Evolutionary conservation across 2,888 invertebrate species (phyloP).

Genomic region (Micropterix aruncella): DNA sequence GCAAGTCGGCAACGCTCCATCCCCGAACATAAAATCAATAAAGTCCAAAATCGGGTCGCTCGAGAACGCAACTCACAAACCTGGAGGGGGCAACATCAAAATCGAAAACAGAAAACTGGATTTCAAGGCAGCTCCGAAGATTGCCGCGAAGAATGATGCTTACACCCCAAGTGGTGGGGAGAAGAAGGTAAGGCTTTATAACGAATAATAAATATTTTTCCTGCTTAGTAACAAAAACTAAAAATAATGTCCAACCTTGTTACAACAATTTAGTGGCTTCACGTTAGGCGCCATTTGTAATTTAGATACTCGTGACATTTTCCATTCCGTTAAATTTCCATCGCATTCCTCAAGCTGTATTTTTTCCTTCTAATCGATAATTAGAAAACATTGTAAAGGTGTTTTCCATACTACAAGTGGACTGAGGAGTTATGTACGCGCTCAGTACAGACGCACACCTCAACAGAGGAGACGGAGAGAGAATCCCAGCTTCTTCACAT

Average conservation of each 20-base stretch:
- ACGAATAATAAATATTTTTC: background rate
- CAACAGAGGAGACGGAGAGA: too few species aligned
- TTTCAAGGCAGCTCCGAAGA: conserved; percentile 70
- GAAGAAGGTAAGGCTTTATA: conserved; percentile 55
- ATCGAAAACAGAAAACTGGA: conserved; percentile 80
- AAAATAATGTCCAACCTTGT: background rate
- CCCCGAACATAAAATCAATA: conserved; percentile 84
- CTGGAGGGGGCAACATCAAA: conserved; percentile 78
- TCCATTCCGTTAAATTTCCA: too few species aligned
- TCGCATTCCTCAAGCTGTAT: too few species aligned
- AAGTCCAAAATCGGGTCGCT: conserved; percentile 86
- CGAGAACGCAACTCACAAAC: conserved; percentile 79
- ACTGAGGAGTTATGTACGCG: too few species aligned
- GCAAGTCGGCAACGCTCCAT: conserved; percentile 83
- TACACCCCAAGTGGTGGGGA: conserved; percentile 81
- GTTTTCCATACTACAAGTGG: too few species aligned
- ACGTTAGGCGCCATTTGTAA: too few species aligned
- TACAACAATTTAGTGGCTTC: too few species aligned
- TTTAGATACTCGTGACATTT: too few species aligned
- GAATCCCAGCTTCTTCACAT: too few species aligned
- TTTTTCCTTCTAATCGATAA: too few species aligned
- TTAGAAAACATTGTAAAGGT: too few species aligned
- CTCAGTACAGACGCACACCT: too few species aligned
- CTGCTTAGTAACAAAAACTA: conserved; percentile 3
- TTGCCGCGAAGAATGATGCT: conserved; percentile 83